phyloP scores from a whole-genome alignment of 2,888 invertebrate species.

The Hirtodrosophila cameraria region DNA sequence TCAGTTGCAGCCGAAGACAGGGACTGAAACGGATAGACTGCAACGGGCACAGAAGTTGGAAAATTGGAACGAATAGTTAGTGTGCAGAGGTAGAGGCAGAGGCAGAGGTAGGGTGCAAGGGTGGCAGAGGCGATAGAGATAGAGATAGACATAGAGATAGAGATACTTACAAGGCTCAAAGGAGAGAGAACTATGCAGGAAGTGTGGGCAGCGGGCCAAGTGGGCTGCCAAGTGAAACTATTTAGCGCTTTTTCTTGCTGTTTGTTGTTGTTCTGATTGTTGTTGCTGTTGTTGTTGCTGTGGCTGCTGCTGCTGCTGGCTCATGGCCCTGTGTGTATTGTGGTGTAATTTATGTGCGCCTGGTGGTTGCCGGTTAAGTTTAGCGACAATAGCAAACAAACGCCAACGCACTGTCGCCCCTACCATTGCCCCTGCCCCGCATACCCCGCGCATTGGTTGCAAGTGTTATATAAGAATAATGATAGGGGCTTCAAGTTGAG shows the following conservation, averaged over 20 bases:
- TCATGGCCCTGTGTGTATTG: slow-evolving; percentile 29
- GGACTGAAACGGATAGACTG: slow-evolving; percentile 12
- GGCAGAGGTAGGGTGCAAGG: too few relatives aligned
- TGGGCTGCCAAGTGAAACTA: slow-evolving; percentile 27
- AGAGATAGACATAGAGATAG: neutral
- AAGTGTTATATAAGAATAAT: neutral
- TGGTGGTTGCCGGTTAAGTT: slow-evolving; percentile 42
- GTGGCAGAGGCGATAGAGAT: neutral
- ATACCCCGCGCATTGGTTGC: neutral
- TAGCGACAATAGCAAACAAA: slow-evolving; percentile 31
- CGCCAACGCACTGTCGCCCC: slow-evolving; percentile 15
- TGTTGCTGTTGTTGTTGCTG: slow-evolving; percentile 7
- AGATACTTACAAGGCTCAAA: too few relatives aligned
- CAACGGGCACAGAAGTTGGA: too few relatives aligned
- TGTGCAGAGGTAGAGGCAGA: too few relatives aligned
- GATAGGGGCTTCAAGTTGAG: neutral
- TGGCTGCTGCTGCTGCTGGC: slow-evolving; percentile 8
- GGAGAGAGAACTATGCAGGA: neutral
- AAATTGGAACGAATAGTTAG: too few relatives aligned
- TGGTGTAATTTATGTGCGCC: slow-evolving; percentile 63
- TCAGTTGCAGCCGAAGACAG: slow-evolving; percentile 50
- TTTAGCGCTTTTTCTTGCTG: slow-evolving; percentile 22
- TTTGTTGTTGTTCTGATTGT: slow-evolving; percentile 6
- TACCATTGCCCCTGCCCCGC: too few relatives aligned
- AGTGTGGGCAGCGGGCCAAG: slow-evolving; percentile 5